These are phyloP conservation scores for Sus scrofa DNA, from an alignment of 2,113 vertebrate genomes.

Conservation along the genomic window DNA sequence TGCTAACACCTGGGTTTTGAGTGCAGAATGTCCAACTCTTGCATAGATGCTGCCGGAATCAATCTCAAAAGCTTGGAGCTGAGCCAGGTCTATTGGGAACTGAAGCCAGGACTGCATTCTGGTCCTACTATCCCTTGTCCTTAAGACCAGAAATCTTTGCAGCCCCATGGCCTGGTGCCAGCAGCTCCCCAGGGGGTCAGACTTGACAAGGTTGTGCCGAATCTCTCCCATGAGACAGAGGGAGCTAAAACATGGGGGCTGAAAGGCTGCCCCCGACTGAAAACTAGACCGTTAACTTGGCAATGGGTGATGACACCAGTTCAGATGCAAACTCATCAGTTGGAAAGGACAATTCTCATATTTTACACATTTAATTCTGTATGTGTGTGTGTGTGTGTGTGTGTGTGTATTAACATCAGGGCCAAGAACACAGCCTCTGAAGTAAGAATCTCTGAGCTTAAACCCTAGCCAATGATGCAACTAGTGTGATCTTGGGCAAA, in stretches of 20 bases:
- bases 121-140: rapidly evolving
- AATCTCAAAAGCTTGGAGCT: background rate
- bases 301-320: background rate
- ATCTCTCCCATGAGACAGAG: rapidly evolving
- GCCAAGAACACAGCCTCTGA: rapidly evolving
- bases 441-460: background rate
- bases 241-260: background rate
- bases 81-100: background rate
- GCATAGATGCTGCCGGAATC: background rate
- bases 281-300: background rate
- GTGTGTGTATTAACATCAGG: background rate
- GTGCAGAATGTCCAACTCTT: background rate
- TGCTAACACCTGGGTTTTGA: rapidly evolving
- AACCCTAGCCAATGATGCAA: background rate
- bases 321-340: background rate
- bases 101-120: background rate
- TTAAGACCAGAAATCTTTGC: background rate
- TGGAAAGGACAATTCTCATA: background rate
- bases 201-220: rapidly evolving
- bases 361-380: background rate
- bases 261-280: background rate
- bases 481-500: background rate
- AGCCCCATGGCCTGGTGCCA: rapidly evolving
- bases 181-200: background rate
- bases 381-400: background rate